Conservation (phyloP, 1,140 invertebrate genomes). For the Gyrodactylus bullatarudis region DNA sequence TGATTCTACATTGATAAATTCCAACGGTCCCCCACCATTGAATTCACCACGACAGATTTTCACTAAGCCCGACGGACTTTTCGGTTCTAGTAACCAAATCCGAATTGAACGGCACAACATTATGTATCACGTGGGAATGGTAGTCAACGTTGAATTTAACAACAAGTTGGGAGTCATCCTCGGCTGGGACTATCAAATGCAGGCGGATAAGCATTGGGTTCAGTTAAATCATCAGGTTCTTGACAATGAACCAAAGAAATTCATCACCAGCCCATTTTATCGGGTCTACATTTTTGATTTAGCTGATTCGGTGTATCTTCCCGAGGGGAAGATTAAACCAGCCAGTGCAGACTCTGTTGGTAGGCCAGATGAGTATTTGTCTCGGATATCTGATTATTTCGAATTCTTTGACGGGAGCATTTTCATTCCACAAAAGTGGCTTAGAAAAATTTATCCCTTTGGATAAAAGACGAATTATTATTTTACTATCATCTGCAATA, state of each 20-base stretch:
- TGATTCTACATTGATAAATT: too few species aligned
- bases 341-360: not conserved
- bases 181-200: not conserved
- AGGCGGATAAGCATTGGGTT: not conserved
- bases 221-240: not conserved
- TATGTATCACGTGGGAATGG: not conserved
- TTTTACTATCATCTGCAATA: too few species aligned
- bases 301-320: not conserved
- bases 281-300: not conserved
- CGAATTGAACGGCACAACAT: not conserved
- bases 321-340: not conserved
- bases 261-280: not conserved
- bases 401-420: not conserved
- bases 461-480: too few species aligned
- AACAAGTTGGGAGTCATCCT: not conserved
- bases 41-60: too few species aligned
- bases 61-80: not conserved
- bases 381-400: not conserved
- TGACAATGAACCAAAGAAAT: not conserved
- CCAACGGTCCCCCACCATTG: too few species aligned
- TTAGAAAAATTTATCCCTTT: not conserved
- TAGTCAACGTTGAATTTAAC: not conserved
- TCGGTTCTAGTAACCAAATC: not conserved
- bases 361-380: too few species aligned
- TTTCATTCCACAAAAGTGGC: not conserved